Evolutionary conservation across 1,140 invertebrate genomes (phyloP).

Genomic region (Delia radicum): DNA sequence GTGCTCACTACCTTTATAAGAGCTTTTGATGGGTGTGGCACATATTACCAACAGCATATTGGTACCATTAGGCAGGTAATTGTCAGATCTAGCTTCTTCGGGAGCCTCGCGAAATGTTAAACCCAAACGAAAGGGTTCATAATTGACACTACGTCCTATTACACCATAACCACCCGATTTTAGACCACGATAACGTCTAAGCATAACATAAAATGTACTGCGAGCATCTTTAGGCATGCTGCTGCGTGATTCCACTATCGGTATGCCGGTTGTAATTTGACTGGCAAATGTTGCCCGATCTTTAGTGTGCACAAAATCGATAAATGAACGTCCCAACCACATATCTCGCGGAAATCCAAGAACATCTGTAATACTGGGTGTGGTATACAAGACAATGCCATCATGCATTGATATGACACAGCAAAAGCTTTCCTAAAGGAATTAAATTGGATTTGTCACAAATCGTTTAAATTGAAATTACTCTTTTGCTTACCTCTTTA

Average conservation of each 20-base stretch:
- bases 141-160: conserved; percentile 63
- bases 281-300: conserved; percentile 66
- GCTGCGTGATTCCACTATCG: conserved; percentile 56
- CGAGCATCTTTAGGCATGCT: conserved; percentile 41
- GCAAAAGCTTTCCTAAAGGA: conserved; percentile 68
- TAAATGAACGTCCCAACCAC: conserved; percentile 82
- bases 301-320: conserved; percentile 81
- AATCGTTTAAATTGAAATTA: no score
- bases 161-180: conserved; percentile 63
- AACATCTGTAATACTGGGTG: conserved; percentile 67
- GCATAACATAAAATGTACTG: conserved; percentile 49
- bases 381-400: conserved; percentile 76
- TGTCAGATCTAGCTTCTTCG: conserved; percentile 54
- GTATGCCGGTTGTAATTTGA: conserved; percentile 62
- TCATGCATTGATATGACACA: conserved; percentile 80
- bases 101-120: conserved; percentile 67
- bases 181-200: conserved; percentile 59
- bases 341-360: conserved; percentile 80
- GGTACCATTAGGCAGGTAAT: conserved; percentile 42
- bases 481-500: conserved; percentile 31
- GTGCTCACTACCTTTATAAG: conserved; percentile 69
- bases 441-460: no score
- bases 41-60: conserved; percentile 70
- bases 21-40: conserved; percentile 70
- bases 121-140: conserved; percentile 73